These are phyloP conservation scores for Oreochromis spilurus DNA, from an alignment of 2,113 vertebrate genomes.

Conservation along the genomic window DNA sequence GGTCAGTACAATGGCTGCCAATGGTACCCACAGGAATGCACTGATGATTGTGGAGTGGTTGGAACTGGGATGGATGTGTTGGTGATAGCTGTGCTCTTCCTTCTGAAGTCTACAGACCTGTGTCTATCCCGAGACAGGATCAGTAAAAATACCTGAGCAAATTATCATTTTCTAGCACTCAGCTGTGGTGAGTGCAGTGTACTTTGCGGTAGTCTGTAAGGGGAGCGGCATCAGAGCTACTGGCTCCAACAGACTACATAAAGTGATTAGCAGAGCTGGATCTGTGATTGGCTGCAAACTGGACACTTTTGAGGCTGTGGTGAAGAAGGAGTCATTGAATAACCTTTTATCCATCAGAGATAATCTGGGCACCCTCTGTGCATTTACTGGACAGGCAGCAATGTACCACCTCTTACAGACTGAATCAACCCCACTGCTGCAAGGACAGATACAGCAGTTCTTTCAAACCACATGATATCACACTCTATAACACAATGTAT, in stretches of 20 bases:
- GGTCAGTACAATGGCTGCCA: neutral
- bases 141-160: neutral
- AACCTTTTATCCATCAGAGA: neutral
- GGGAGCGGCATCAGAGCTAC: neutral
- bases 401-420: neutral
- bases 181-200: neutral
- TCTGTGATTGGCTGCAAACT: neutral
- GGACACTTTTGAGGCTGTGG: neutral
- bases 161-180: neutral
- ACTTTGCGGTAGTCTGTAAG: neutral
- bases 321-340: neutral
- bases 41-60: neutral
- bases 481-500: too few relatives aligned
- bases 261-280: neutral
- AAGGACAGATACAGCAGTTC: neutral
- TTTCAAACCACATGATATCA: too few relatives aligned
- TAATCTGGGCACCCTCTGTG: neutral
- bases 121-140: neutral
- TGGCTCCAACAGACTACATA: neutral
- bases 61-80: neutral
- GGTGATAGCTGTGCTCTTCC: neutral
- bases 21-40: neutral
- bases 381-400: neutral
- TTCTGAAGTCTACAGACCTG: neutral
- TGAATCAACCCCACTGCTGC: neutral